Percentiles rank a stretch among this genome's conserved stretches.
phyloP scores from a whole-genome alignment of 2,888 invertebrate genomes.

The Trichopoda pennipes region DNA sequence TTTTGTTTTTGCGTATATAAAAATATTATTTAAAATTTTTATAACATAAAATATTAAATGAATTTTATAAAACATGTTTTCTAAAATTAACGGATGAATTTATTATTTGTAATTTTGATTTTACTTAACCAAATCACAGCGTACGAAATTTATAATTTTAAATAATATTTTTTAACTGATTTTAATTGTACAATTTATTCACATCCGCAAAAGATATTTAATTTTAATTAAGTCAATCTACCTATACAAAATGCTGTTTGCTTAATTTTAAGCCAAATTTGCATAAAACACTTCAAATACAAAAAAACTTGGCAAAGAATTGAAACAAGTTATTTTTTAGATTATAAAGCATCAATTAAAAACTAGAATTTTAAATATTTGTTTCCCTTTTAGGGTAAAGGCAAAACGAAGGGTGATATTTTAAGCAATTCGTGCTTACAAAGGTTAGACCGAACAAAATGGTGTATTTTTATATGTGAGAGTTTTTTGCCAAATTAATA shows the following conservation, averaged over 20 bases:
- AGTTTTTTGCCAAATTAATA: too few relatives aligned
- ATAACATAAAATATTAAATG: slow-evolving; percentile 5
- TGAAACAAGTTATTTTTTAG: slow-evolving; percentile 14
- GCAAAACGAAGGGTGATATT: too few relatives aligned
- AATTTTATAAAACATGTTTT: too few relatives aligned
- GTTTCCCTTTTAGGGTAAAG: too few relatives aligned
- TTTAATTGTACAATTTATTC: slow-evolving; percentile 26
- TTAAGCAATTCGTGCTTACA: too few relatives aligned
- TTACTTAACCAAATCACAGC: too few relatives aligned
- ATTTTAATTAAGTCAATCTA: slow-evolving; percentile 25
- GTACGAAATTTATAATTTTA: too few relatives aligned
- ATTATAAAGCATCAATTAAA: background rate
- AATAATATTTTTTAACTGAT: background rate
- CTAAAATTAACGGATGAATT: too few relatives aligned
- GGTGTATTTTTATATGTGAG: too few relatives aligned
- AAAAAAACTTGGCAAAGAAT: background rate
- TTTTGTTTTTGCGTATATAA: background rate
- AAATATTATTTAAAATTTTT: background rate
- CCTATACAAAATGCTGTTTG: slow-evolving; percentile 13
- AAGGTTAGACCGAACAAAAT: too few relatives aligned
- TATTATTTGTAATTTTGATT: too few relatives aligned
- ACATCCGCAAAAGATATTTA: slow-evolving; percentile 6
- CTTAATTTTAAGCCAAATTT: slow-evolving; percentile 15
- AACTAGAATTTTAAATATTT: slow-evolving; percentile 1
- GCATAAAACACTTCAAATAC: slow-evolving; percentile 38